A percentile compares a stretch with the other conserved stretches of the same genome.
These are phyloP conservation scores for Scolopax mira DNA, from an alignment of 2,113 vertebrate species.

Conservation along the genomic window DNA sequence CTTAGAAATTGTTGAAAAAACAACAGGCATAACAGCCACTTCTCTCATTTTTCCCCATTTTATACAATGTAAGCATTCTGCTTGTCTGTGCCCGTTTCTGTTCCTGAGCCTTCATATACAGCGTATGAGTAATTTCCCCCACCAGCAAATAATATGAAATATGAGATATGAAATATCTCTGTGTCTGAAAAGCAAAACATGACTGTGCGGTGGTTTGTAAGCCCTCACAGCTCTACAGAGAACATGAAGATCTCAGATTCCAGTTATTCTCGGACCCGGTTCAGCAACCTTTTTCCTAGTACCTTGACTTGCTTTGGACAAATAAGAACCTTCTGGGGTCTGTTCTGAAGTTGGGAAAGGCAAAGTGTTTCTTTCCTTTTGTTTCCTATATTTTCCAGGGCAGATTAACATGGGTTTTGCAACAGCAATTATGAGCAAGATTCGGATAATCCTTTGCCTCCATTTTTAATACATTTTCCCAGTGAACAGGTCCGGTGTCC, in stretches of 20 bases:
- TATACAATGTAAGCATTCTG: fast-evolving
- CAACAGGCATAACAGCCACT: not conserved
- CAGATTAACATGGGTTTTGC: not conserved
- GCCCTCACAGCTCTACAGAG: not conserved
- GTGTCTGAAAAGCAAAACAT: not conserved
- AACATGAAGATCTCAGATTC: not conserved
- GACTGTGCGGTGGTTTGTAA: not conserved
- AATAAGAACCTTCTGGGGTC: not conserved
- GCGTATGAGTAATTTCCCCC: not conserved
- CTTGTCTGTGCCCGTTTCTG: not conserved
- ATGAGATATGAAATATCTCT: not conserved
- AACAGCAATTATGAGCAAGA: not conserved
- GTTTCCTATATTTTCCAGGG: not conserved
- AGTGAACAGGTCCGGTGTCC: not conserved
- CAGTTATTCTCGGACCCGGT: not conserved
- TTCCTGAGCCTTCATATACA: not conserved
- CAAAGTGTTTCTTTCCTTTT: not conserved
- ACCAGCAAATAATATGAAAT: not conserved
- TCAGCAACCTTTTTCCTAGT: not conserved
- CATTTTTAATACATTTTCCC: not conserved
- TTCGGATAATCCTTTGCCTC: not conserved
- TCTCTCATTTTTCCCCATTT: not conserved
- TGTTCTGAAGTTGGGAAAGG: not conserved
- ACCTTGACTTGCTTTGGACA: not conserved
- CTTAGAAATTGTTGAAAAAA: not conserved